Conservation (phyloP, 1,140 invertebrate species). For the Diachasma alloeum region DNA sequence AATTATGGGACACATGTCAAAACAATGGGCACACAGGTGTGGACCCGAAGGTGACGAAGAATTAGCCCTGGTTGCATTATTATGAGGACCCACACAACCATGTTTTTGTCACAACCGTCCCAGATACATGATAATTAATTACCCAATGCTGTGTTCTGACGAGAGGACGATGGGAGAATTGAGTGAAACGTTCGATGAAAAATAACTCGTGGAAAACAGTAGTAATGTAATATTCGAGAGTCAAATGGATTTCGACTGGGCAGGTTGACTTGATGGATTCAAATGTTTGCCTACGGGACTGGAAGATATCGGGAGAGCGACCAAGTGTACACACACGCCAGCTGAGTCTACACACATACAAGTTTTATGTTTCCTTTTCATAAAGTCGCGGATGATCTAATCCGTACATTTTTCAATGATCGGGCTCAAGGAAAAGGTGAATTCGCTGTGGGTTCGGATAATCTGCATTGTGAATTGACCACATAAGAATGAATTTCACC, state of each 20-base stretch:
- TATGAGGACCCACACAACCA: background rate
- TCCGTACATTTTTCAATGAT: background rate
- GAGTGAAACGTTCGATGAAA: background rate
- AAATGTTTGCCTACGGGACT: background rate
- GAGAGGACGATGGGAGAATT: background rate
- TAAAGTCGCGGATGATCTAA: background rate
- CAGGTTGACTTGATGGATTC: background rate
- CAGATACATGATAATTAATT: background rate
- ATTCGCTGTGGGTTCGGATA: no score
- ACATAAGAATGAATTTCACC: no score
- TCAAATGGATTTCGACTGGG: background rate
- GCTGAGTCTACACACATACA: constrained; percentile 26
- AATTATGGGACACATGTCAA: constrained; percentile 61
- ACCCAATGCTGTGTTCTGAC: background rate
- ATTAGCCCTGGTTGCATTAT: constrained; percentile 27
- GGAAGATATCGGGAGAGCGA: constrained; percentile 18
- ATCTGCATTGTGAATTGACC: no score
- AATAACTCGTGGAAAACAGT: background rate
- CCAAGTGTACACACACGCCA: constrained; percentile 16
- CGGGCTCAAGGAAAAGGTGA: background rate
- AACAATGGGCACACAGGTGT: constrained; percentile 62
- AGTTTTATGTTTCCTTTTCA: background rate
- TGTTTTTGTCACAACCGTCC: background rate
- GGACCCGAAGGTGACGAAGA: constrained; percentile 40
- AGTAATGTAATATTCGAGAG: background rate